phyloP scores from a whole-genome alignment of 2,797 vertebrate species.

The Falco naumanni region DNA sequence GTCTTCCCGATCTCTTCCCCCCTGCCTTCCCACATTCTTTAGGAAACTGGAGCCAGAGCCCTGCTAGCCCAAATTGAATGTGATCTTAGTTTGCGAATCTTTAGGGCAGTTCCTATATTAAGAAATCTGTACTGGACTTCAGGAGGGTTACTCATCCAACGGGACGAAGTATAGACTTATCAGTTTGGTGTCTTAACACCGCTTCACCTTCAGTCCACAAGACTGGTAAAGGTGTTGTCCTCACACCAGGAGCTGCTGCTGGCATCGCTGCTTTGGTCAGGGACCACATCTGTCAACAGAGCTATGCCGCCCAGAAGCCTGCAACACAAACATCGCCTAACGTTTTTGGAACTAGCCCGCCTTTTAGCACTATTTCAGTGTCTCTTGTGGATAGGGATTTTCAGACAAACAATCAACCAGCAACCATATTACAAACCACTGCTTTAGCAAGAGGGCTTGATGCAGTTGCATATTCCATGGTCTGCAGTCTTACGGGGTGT shows the following conservation, averaged over 20 bases:
- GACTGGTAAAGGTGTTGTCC: background rate
- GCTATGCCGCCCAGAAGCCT: slow-evolving; percentile 38
- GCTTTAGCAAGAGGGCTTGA: slow-evolving; percentile 42
- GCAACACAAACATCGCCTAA: slow-evolving; percentile 11
- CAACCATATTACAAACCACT: slow-evolving; percentile 44
- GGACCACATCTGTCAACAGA: background rate
- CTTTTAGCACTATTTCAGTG: slow-evolving; percentile 42
- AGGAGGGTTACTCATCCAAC: background rate
- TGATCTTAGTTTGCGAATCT: background rate
- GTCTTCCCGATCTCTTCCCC: background rate
- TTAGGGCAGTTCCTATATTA: background rate
- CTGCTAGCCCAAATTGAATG: background rate
- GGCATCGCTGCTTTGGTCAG: background rate
- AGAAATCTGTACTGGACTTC: background rate
- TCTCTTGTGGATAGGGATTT: slow-evolving; percentile 54
- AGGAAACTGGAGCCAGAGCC: background rate
- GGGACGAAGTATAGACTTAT: background rate
- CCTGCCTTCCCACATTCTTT: background rate
- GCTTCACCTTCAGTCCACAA: background rate
- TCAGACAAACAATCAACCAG: slow-evolving; percentile 42
- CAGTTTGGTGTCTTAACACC: background rate
- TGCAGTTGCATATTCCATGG: slow-evolving; percentile 23
- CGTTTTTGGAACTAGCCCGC: background rate
- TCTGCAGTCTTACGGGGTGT: slow-evolving; percentile 42
- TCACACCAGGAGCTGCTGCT: background rate